phyloP scores from a whole-genome alignment of 2,888 invertebrate genomes.

The Sarcophaga caerulescens region DNA sequence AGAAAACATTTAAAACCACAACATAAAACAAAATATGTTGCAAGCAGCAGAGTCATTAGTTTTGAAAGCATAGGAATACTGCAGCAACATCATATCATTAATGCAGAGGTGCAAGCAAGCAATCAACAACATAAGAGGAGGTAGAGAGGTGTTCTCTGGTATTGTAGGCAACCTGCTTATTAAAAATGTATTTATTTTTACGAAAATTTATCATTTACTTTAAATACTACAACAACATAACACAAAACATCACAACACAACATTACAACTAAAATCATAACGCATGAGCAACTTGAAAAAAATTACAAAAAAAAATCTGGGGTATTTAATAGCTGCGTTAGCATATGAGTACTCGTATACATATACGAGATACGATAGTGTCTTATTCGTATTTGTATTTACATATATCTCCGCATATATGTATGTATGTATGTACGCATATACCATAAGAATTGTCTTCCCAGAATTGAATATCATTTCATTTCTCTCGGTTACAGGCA shows the following conservation, averaged over 20 bases:
- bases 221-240: neutral
- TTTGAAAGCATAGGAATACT: constrained; percentile 15
- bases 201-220: constrained; percentile 45
- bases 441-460: constrained; percentile 44
- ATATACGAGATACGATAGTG: too few species aligned
- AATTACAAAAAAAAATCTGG: constrained; percentile 5
- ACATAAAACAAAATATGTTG: too few species aligned
- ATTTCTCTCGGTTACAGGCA: constrained; percentile 2
- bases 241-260: neutral
- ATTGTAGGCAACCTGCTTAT: constrained; percentile 56
- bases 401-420: neutral
- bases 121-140: constrained; percentile 29
- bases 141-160: constrained; percentile 50
- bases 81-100: neutral
- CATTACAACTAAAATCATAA: neutral
- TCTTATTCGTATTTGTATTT: too few species aligned
- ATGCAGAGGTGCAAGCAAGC: neutral
- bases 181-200: constrained; percentile 65
- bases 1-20: too few species aligned
- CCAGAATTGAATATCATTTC: constrained; percentile 51
- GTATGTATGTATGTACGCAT: constrained; percentile 8
- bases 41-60: constrained; percentile 53
- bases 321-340: constrained; percentile 25
- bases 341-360: neutral
- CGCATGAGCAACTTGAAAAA: neutral